These are phyloP conservation scores for Bryconaethiops microstoma DNA, from an alignment of 2,797 vertebrate species.

Conservation along the genomic window DNA sequence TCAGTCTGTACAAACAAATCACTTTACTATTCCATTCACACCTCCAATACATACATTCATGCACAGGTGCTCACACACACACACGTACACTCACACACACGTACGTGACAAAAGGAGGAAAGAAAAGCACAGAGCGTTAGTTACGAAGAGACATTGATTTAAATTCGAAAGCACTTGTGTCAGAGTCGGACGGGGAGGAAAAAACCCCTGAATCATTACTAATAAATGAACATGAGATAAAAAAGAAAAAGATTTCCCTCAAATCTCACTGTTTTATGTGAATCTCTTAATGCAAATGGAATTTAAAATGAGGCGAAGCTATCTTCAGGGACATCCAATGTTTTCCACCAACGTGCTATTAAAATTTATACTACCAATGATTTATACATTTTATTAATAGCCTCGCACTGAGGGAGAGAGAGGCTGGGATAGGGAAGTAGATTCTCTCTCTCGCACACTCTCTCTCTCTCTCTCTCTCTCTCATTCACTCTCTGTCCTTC, in stretches of 20 bases:
- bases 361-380: slow-evolving; percentile 84
- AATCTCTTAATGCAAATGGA: slow-evolving; percentile 90
- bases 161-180: slow-evolving; percentile 75
- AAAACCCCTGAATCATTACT: slow-evolving; percentile 75
- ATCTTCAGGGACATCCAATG: slow-evolving; percentile 79
- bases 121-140: slow-evolving; percentile 60
- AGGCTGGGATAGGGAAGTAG: slow-evolving; percentile 65
- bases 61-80: neutral
- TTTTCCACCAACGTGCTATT: slow-evolving; percentile 81
- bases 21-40: slow-evolving; percentile 1
- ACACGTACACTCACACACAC: slow-evolving; percentile 15
- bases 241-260: slow-evolving; percentile 74
- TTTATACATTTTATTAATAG: slow-evolving; percentile 85
- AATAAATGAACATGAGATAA: slow-evolving; percentile 80
- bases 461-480: slow-evolving; percentile 19
- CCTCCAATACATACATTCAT: slow-evolving; percentile 5
- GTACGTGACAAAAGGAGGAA: slow-evolving; percentile 16
- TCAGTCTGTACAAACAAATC: neutral
- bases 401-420: slow-evolving; percentile 66
- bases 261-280: slow-evolving; percentile 77
- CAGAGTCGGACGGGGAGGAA: slow-evolving; percentile 63
- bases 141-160: slow-evolving; percentile 76
- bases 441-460: slow-evolving; percentile 23
- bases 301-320: slow-evolving; percentile 83
- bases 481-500: slow-evolving; percentile 12